Percentiles rank a stretch among this genome's conserved stretches.
Conservation (phyloP, 2,797 vertebrate species). For the Esox lucius region DNA sequence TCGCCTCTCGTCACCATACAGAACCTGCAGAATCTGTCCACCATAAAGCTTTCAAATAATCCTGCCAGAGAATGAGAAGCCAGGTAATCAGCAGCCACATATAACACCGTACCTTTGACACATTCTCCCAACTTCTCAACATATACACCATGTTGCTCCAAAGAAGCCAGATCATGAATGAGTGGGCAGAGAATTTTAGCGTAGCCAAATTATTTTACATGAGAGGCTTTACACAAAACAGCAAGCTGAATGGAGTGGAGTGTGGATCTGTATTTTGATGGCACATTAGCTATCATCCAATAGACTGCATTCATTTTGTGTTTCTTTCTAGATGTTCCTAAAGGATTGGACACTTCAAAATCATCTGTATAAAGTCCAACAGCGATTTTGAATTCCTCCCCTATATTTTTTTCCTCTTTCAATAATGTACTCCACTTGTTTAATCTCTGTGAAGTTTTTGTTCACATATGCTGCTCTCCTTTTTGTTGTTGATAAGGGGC, state of each 20-base stretch:
- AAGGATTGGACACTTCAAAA: too few species aligned
- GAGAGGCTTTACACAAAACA: conserved; percentile 3
- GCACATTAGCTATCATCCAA: conserved; percentile 23
- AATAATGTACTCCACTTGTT: too few species aligned
- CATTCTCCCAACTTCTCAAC: too few species aligned
- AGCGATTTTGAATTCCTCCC: too few species aligned
- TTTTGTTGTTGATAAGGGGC: too few species aligned
- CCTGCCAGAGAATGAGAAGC: conserved; percentile 7
- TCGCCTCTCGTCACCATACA: neutral
- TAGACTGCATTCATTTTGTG: conserved; percentile 26
- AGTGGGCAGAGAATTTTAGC: conserved; percentile 14
- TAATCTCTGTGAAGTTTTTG: too few species aligned
- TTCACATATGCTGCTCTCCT: too few species aligned
- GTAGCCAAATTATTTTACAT: conserved; percentile 7
- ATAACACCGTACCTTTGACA: conserved; percentile 13
- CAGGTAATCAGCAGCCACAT: conserved; percentile 2
- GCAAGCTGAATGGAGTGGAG: conserved; percentile 25
- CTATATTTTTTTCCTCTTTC: too few species aligned
- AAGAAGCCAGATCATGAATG: neutral
- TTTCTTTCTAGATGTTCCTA: conserved; percentile 27
- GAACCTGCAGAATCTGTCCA: neutral
- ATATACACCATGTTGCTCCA: conserved; percentile 16
- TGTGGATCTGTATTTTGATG: conserved; percentile 20
- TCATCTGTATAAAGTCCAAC: too few species aligned
- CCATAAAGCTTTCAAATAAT: conserved; percentile 3